These are phyloP conservation scores for Typhlomys cinereus DNA, from an alignment of 2,113 vertebrate genomes.

Conservation along the genomic window DNA sequence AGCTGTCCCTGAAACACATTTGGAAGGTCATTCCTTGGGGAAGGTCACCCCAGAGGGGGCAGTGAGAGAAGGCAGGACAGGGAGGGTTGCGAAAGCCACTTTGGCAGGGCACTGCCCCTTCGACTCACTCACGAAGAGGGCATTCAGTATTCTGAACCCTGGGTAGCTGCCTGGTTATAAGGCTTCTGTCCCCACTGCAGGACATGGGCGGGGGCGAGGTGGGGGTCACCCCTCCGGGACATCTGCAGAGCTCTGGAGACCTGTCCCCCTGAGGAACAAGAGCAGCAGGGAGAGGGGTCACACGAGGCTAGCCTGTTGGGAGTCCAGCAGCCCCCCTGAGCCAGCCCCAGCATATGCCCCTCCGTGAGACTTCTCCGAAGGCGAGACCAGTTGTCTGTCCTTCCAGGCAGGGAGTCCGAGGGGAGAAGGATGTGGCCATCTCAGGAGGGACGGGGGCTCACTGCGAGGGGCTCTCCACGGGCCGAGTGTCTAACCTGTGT, in stretches of 20 bases:
- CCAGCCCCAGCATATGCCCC: rapidly evolving
- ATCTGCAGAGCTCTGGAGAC: background rate
- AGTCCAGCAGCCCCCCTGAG: background rate
- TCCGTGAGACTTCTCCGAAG: rapidly evolving
- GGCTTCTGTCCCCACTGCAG: background rate
- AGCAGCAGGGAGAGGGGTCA: background rate
- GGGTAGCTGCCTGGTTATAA: background rate
- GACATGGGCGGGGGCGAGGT: background rate
- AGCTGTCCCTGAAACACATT: background rate
- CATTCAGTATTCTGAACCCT: background rate
- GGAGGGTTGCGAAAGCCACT: background rate
- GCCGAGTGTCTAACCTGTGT: too few relatives aligned
- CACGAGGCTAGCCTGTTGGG: rapidly evolving
- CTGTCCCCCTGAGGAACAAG: background rate
- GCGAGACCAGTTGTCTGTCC: background rate
- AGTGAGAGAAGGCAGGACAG: background rate
- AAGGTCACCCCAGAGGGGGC: background rate
- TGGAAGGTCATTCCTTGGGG: background rate
- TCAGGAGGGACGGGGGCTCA: background rate
- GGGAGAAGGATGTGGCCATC: background rate
- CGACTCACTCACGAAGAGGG: background rate
- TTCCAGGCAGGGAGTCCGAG: background rate
- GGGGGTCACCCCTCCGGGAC: background rate
- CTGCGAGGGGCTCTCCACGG: too few relatives aligned
- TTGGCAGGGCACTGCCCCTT: background rate